Evolutionary conservation across 2,113 vertebrate species (phyloP).

Genomic region (Hyperopisus bebe): DNA sequence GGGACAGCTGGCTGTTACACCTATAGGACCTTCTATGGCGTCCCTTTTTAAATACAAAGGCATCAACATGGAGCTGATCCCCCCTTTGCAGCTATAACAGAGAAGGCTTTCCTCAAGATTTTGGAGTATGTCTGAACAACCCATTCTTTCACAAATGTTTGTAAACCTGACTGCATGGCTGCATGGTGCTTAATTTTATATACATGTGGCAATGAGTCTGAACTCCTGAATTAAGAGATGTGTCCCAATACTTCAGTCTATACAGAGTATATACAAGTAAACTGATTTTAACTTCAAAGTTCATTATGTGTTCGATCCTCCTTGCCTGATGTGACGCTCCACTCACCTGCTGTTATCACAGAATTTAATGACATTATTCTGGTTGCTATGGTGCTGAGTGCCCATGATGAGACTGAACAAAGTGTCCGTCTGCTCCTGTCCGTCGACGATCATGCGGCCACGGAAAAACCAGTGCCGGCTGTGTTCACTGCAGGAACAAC

Average conservation of each 20-base stretch:
- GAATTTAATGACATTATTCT: conserved; percentile 89
- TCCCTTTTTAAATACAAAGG: background rate
- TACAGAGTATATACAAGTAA: background rate
- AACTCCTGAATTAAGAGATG: background rate
- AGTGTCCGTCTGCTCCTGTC: conserved; percentile 60
- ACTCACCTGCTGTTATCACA: conserved; percentile 87
- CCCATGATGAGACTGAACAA: conserved; percentile 82
- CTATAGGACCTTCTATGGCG: background rate
- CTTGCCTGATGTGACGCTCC: background rate
- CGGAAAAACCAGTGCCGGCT: conserved; percentile 94
- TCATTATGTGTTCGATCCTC: background rate
- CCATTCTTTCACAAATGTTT: background rate
- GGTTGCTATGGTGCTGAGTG: conserved; percentile 76
- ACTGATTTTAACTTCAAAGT: background rate
- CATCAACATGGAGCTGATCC: background rate
- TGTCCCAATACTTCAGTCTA: background rate
- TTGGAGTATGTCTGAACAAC: background rate
- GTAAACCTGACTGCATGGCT: background rate
- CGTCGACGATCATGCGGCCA: conserved; percentile 70
- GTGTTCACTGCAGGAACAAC: conserved; percentile 68
- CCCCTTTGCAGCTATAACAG: background rate
- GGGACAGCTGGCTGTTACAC: background rate
- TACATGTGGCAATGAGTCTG: background rate
- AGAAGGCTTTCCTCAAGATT: background rate
- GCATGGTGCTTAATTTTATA: background rate